Evolutionary conservation across 2,113 vertebrate genomes (phyloP).

Genomic region (Actenoides hombroni): DNA sequence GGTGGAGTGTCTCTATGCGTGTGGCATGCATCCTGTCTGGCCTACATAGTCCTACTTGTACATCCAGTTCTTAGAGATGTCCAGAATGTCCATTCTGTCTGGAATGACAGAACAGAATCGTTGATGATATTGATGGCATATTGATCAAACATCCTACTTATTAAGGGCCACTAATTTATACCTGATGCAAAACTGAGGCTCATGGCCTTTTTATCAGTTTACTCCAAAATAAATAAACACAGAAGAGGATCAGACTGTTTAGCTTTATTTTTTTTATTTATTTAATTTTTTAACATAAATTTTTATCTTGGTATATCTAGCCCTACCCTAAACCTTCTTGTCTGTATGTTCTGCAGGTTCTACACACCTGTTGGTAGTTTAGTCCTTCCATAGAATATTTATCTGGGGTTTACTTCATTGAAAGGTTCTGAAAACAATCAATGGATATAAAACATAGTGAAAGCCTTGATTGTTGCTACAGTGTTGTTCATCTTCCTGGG

Average conservation of each 20-base stretch:
- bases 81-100: neutral
- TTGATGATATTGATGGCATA: neutral
- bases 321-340: neutral
- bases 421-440: neutral
- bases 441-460: neutral
- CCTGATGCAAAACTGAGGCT: neutral
- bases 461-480: neutral
- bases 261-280: neutral
- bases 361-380: neutral
- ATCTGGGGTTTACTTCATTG: neutral
- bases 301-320: neutral
- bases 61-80: neutral
- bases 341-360: neutral
- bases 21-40: neutral
- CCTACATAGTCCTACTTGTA: neutral
- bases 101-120: neutral
- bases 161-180: slow-evolving; percentile 8
- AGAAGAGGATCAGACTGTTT: neutral
- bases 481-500: neutral
- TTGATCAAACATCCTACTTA: neutral
- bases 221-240: neutral
- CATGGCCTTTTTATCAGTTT: neutral
- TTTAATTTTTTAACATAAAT: too few relatives aligned
- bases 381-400: neutral
- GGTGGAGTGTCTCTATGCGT: neutral